Base-by-base conservation (phyloP, 2,113 vertebrate species). In the Melanerpes formicivorus region DNA sequence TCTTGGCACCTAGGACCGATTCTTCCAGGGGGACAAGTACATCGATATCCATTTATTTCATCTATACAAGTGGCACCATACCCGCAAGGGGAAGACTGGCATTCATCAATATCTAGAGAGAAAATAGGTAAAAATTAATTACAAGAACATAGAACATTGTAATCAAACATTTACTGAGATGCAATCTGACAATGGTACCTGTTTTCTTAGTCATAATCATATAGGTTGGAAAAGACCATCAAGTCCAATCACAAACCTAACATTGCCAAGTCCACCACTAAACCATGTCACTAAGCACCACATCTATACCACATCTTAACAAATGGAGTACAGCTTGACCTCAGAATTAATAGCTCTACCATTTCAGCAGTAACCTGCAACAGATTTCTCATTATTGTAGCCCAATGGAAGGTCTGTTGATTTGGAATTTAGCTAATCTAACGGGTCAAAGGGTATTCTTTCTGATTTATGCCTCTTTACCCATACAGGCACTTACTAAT, bases 1-100 rank as follows among this genome's bases (percentile, higher is more conserved):
- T 99, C 98, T 84, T 99, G 98, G 93, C 99, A 99, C 74, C 97
- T 98, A 16, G 97, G 92, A 46, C 99, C 99, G 1, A 98, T 94
- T 80, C 98, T 97, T 88, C 99, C 99, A 1, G 97, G 97, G 0
- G 99, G 98, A 95, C 99, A 99, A 71, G 97, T 97, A 44, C 99
- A 99, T 90, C 97, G 98, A 69, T 98, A 99, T 13, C 98, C 98
- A 1, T 99, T 98, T 95, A 99, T 99, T 93, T 99, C 98, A 26
- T 99, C 99, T 92, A 98, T 95, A 71, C 99, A 99, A 21, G 99
- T 99, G 26, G 99, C 98, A 69, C 99, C 99, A 4, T 98, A 98
- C 3, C 98, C 98, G 32, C 99, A 99, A 3, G 99, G 99, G 1
- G 98, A 98, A 11, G 98, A 99, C 97, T 99, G 99, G 90, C 99